These are phyloP conservation scores for Otis tarda DNA, from an alignment of 2,113 vertebrate species.

Conservation along the genomic window DNA sequence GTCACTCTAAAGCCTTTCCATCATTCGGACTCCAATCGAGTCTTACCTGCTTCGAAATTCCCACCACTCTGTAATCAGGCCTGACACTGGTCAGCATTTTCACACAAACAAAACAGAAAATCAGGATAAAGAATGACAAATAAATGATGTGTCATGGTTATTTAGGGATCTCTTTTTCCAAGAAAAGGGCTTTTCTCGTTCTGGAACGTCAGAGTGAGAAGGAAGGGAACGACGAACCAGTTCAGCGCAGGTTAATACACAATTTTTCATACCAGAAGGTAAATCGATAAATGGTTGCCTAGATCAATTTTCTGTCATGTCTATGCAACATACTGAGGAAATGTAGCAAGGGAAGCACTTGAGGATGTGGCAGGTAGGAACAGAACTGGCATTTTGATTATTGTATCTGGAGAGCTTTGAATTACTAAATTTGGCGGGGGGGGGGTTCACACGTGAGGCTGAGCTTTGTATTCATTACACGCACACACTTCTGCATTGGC, in stretches of 20 bases:
- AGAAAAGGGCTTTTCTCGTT: not conserved
- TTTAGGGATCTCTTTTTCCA: not conserved
- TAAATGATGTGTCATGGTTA: not conserved
- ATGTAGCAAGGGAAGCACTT: conserved; percentile 63
- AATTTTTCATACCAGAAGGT: conserved; percentile 67
- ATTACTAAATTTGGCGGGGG: not conserved
- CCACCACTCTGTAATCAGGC: not conserved
- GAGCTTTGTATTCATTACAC: conserved; percentile 27
- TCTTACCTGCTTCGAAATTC: not conserved
- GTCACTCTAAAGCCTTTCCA: not conserved
- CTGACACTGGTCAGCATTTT: not conserved
- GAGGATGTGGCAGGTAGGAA: conserved; percentile 28
- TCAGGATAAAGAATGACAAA: not conserved
- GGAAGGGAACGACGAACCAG: conserved; percentile 5
- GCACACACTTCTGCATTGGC: not conserved
- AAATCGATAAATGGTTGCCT: conserved; percentile 66
- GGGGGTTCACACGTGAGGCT: not conserved
- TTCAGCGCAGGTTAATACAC: conserved; percentile 61
- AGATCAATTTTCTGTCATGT: conserved; percentile 73
- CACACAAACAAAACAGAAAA: not conserved
- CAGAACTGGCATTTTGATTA: conserved; percentile 64
- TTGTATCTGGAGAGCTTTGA: conserved; percentile 40
- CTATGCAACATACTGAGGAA: conserved; percentile 67
- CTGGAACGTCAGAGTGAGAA: not conserved
- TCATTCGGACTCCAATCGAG: not conserved